A percentile compares a stretch with the other conserved stretches of the same genome.
phyloP scores from a whole-genome alignment of 1,140 invertebrate genomes.

The Drosophila repleta region DNA sequence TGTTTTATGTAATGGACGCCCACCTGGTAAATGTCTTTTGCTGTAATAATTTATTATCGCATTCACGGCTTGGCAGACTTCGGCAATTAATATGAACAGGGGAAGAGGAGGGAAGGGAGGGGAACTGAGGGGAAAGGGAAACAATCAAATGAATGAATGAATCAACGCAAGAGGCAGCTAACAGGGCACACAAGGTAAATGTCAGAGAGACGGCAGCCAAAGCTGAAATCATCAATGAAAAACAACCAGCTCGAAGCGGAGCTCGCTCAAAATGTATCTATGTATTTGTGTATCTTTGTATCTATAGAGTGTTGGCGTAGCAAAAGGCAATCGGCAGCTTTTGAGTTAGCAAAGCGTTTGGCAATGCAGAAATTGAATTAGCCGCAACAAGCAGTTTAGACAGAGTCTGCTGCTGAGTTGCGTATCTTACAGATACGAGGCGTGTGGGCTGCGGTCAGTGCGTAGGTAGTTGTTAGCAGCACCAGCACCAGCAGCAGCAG shows the following conservation, averaged over 20 bases:
- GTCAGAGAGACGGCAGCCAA: conserved; percentile 26
- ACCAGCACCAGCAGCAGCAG: conserved; percentile 10
- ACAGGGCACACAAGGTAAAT: conserved; percentile 37
- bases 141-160: conserved; percentile 72
- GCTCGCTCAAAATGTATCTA: conserved; percentile 37
- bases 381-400: conserved; percentile 55
- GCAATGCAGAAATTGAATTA: conserved; percentile 78
- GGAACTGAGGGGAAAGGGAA: conserved; percentile 19
- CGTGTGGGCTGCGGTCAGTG: conserved; percentile 58
- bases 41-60: conserved; percentile 82
- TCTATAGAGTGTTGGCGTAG: conserved; percentile 68
- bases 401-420: conserved; percentile 46
- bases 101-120: conserved; percentile 19
- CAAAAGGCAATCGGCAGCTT: conserved; percentile 68
- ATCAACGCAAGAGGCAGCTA: conserved; percentile 50
- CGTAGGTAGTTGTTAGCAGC: conserved; percentile 45
- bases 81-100: conserved; percentile 76
- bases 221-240: conserved; percentile 71
- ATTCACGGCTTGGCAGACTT: conserved; percentile 59
- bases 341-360: conserved; percentile 77
- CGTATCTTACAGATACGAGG: conserved; percentile 74
- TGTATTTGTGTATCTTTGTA: conserved; percentile 47
- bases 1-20: conserved; percentile 64
- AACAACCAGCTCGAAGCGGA: conserved; percentile 41
- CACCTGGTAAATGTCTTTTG: conserved; percentile 63